Conservation (phyloP, 2,888 invertebrate species). For the Pandemis heparana region DNA sequence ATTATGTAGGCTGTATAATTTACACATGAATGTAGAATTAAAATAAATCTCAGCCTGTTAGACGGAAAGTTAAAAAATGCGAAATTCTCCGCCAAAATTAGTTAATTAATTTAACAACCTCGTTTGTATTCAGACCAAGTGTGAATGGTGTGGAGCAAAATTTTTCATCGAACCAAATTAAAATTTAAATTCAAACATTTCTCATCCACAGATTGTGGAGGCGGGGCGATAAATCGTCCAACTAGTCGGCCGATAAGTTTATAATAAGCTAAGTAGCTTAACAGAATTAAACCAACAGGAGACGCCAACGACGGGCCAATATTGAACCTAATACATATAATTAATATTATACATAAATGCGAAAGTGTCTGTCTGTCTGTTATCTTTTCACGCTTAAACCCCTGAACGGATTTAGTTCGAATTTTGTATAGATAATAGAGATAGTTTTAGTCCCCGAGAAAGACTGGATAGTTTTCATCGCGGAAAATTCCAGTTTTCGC, state of each 20-base stretch:
- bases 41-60: slow-evolving; percentile 22
- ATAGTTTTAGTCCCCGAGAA: too few relatives aligned
- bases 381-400: too few relatives aligned
- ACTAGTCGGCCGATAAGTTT: slow-evolving; percentile 57
- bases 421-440: too few relatives aligned
- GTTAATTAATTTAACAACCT: slow-evolving; percentile 37
- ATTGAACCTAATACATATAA: too few relatives aligned
- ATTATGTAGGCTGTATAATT: background rate
- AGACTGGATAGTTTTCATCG: too few relatives aligned
- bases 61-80: slow-evolving; percentile 19
- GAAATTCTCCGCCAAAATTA: slow-evolving; percentile 27
- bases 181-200: slow-evolving; percentile 33
- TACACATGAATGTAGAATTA: background rate
- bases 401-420: too few relatives aligned
- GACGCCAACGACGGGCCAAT: background rate
- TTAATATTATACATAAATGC: too few relatives aligned
- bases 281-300: background rate
- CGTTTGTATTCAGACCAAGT: slow-evolving; percentile 35
- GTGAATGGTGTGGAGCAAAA: slow-evolving; percentile 32
- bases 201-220: slow-evolving; percentile 32
- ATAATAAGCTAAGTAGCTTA: slow-evolving; percentile 41
- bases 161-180: slow-evolving; percentile 34
- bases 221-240: slow-evolving; percentile 63
- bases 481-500: too few relatives aligned
- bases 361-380: too few relatives aligned